Conservation (phyloP, 2,888 invertebrate genomes). For the Entomobrya multifasciata region DNA sequence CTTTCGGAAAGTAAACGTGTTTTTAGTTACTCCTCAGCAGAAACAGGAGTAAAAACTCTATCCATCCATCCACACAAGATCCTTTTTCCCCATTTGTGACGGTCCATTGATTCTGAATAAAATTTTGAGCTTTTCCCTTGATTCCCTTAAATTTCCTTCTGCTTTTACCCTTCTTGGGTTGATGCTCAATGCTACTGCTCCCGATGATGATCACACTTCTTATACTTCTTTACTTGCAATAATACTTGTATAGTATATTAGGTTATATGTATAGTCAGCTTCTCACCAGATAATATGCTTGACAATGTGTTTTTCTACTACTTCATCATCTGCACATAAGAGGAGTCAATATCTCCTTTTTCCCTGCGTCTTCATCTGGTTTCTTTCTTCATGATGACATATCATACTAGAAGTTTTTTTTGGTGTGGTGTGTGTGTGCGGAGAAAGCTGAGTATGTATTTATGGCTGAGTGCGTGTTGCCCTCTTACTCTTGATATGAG, state of each 20-base stretch:
- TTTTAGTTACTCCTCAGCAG: constrained; percentile 57
- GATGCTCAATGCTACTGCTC: not conserved
- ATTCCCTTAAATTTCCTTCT: constrained; percentile 69
- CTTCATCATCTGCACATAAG: not conserved
- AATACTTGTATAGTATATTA: too few relatives aligned
- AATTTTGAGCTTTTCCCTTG: constrained; percentile 74
- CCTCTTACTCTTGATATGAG: constrained; percentile 60
- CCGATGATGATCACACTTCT: constrained; percentile 42
- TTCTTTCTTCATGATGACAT: too few relatives aligned
- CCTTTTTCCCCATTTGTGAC: constrained; percentile 74
- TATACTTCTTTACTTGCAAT: not conserved
- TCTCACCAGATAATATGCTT: constrained; percentile 47
- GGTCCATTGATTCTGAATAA: constrained; percentile 79
- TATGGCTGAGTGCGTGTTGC: constrained; percentile 26
- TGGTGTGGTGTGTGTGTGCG: too few relatives aligned
- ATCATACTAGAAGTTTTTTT: too few relatives aligned
- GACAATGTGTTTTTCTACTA: constrained; percentile 52
- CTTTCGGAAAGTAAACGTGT: not conserved
- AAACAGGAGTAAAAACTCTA: too few relatives aligned
- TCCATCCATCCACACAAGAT: constrained; percentile 60
- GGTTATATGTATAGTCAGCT: constrained; percentile 14
- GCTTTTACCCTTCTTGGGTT: constrained; percentile 52
- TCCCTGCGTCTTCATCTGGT: not conserved
- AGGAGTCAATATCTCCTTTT: constrained; percentile 9
- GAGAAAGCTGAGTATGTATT: not conserved